Conservation (phyloP, 2,113 vertebrate genomes). For the Falco punctatus region DNA sequence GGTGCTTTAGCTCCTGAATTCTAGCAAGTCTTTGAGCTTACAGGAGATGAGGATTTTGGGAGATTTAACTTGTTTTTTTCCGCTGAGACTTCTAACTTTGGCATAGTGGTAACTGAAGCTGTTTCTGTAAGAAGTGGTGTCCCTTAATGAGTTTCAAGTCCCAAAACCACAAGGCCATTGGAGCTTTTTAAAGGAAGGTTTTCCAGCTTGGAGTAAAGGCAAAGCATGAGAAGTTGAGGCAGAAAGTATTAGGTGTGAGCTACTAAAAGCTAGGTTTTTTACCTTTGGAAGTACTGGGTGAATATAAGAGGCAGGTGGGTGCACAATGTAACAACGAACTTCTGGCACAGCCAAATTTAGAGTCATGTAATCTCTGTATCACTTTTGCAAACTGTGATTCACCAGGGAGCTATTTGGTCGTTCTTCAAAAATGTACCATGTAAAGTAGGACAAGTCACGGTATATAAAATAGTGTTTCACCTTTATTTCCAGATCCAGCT, state of each 20-base stretch:
- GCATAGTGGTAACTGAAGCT: neutral
- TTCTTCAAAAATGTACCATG: rapidly evolving
- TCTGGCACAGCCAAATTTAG: neutral
- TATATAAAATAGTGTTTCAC: neutral
- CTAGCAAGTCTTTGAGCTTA: neutral
- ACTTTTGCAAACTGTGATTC: neutral
- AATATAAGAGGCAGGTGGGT: rapidly evolving
- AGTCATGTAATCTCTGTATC: neutral
- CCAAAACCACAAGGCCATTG: neutral
- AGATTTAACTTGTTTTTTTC: neutral
- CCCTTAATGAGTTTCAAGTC: neutral
- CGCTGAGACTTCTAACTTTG: neutral
- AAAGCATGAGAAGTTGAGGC: neutral
- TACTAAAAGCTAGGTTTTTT: neutral
- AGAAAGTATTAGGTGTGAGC: neutral
- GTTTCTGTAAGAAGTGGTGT: neutral
- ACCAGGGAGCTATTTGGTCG: neutral
- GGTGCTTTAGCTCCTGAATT: neutral
- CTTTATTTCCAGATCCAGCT: neutral
- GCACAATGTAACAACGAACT: neutral
- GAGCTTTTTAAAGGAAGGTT: neutral
- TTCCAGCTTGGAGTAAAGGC: neutral
- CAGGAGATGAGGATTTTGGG: neutral
- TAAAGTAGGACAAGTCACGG: neutral
- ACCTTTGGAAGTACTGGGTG: neutral